Base-by-base conservation (phyloP, 2,113 vertebrate genomes). In the Tringa solitaria region DNA sequence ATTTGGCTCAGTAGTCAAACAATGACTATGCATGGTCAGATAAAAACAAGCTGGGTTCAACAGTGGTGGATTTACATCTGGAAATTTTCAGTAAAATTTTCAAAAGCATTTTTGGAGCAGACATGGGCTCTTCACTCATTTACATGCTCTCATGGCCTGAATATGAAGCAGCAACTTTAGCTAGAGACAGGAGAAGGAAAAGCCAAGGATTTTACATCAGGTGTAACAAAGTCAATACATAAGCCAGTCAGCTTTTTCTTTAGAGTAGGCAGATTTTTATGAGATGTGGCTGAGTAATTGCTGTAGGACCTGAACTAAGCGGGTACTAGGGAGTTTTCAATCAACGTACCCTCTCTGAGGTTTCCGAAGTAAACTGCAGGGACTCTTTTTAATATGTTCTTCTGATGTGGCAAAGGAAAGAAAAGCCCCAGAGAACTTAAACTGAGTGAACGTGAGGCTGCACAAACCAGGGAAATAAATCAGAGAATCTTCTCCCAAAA, bases 331-430 rank as follows among this genome's bases (percentile, higher is more conserved):
- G 61, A 51, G 26, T 72, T 94, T 84, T 72, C 74, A 84, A 57
- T 70, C 73, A 63, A 14, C 2, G 10, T n/a, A n/a, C 6, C 20
- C 16, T 85, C 61, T 68, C 22, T 0, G 0, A 73, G 5, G 53
- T 67, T 69, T 76, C 41, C 63, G 77, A 73, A 80, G 24, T 16
- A 69, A 86, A 77, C 30, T 46, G 7, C 19, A 48, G 57, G 27
- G 19, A 90, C 22, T 19, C 48, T 76, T 61, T 79, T 8, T 9
- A 67, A 64, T 35, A 30, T 33, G 9, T 35, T 92, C 6, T 56
- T 84, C 33, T 45, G 12, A 48, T 12, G 8, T 13, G 12, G 22
- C 2, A 17, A 73, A 87, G 35, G 37, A 84, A 93, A 51, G 41
- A 72, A 67, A 80, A 76, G 50, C 4, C 24, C 17, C 19, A 65